Evolutionary conservation across 2,888 invertebrate genomes (phyloP), one percentile per base, ranked within the genome.

Genomic region (Macrosiphum euphorbiae): DNA sequence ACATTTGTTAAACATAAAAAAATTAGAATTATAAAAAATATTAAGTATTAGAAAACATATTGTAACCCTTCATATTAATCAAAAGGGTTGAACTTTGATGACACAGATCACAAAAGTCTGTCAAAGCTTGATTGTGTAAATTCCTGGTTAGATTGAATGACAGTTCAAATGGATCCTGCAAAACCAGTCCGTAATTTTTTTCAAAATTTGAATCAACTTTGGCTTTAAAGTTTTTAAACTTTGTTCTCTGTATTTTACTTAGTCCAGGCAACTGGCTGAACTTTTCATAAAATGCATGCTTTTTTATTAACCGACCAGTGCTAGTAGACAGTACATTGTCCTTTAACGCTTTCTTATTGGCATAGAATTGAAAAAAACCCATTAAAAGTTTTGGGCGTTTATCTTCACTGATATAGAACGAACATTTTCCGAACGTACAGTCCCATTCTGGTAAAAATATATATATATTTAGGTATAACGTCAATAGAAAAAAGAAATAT

Each of bases 201-300:
- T 50, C 41, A 8, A 86, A 67, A 20, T 41, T 89, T 8, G 4
- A 55, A 10, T 1, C 1, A 58, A 93, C 20, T 50, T 50, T 90
- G 10, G 52, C 35, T 28, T 10, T 0, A 47, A 58, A 35, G 0
- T 35, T 10, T 47, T 61, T 85, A 35, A 93, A 85, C 2, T 86
- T 50, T 5, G 20, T 8, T 11, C 5, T 26, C 35, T 89, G 92
- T 35, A n/a, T 55, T 41, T 47, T 8, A 7, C 41, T 93, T 5
- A 92, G n/a, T 20, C 26, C 84, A 8, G 94, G 52, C 13, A 92
- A 55, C 0, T 94, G 95, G 95, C 95, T 95, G 95, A 91, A 94
- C 10, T 44, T 28, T 24, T 61, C 16, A 47, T 87, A 90, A 89
- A 94, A 94, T n/a, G 84, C 41, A 24, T 88, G 85, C 47, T 94